Conservation (phyloP, 2,113 vertebrate genomes). For the Bujurquina vittata region DNA sequence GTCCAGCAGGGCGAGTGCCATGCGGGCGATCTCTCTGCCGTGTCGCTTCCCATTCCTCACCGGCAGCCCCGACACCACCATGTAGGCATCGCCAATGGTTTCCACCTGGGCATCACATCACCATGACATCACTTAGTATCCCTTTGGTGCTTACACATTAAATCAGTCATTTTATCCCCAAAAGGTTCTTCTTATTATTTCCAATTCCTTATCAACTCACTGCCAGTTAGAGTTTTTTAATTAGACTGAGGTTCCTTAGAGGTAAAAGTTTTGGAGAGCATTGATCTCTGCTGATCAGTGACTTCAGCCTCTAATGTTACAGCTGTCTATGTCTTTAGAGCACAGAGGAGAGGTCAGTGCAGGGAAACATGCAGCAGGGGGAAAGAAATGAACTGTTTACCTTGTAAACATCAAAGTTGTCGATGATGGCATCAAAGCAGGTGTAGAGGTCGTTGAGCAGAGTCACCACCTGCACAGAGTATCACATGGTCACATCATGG, state of each 20-base stretch:
- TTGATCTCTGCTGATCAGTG: not conserved
- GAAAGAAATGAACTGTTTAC: slow-evolving; percentile 60
- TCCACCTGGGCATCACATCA: slow-evolving; percentile 84
- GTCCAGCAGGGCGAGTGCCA: slow-evolving; percentile 90
- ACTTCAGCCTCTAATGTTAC: not conserved
- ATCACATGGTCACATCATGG: too few species aligned
- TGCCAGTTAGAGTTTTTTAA: not conserved
- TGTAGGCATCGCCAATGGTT: slow-evolving; percentile 96
- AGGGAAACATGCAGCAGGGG: too few species aligned
- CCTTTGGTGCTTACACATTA: too few species aligned
- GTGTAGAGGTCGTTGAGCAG: slow-evolving; percentile 96
- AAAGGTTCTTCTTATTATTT: not conserved
- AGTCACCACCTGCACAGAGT: slow-evolving; percentile 86
- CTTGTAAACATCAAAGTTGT: slow-evolving; percentile 98
- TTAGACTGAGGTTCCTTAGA: not conserved
- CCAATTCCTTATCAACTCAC: not conserved
- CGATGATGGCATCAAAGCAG: slow-evolving; percentile 96
- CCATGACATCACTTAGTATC: not conserved
- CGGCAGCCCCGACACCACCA: slow-evolving; percentile 94
- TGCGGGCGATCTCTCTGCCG: slow-evolving; percentile 88
- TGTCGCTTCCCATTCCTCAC: slow-evolving; percentile 90
- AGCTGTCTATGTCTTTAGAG: too few species aligned
- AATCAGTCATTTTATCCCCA: not conserved
- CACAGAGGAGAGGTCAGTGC: not conserved
- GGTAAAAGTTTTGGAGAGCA: not conserved